Percentiles rank a stretch among this genome's conserved stretches.
phyloP scores from a whole-genome alignment of 2,888 invertebrate genomes.

The Merodon equestris region DNA sequence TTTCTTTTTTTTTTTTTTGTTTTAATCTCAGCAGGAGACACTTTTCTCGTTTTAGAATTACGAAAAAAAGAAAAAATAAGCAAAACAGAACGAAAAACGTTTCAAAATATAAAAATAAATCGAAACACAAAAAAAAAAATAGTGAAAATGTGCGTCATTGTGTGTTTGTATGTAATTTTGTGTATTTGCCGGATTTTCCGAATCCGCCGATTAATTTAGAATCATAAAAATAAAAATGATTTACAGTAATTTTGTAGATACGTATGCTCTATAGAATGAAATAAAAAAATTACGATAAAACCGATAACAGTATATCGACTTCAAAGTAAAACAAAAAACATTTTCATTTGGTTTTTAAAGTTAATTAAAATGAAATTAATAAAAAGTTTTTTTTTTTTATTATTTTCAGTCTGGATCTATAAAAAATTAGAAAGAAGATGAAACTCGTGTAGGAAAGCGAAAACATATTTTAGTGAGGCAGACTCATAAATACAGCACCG shows the following conservation, averaged over 20 bases:
- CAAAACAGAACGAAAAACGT: slow-evolving; percentile 13
- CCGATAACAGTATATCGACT: not conserved
- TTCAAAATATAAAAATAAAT: too few species aligned
- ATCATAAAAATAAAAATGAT: slow-evolving; percentile 23
- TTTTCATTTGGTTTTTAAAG: not conserved
- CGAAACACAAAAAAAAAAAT: too few species aligned
- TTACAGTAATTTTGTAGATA: too few species aligned
- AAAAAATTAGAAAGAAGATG: not conserved
- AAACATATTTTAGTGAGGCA: not conserved
- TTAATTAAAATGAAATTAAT: not conserved
- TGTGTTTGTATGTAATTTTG: slow-evolving; percentile 5
- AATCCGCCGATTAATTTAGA: slow-evolving; percentile 59
- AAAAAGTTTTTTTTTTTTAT: not conserved
- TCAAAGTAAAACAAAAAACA: not conserved
- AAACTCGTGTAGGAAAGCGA: not conserved
- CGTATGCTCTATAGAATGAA: too few species aligned
- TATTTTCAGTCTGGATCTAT: slow-evolving; percentile 9
- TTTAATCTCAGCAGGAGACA: slow-evolving; percentile 64
- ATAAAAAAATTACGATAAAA: not conserved
- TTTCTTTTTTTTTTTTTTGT: not conserved
- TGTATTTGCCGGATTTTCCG: slow-evolving; percentile 55
- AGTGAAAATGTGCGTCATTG: slow-evolving; percentile 56
- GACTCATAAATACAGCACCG: slow-evolving; percentile 15
- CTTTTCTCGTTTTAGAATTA: slow-evolving; percentile 50
- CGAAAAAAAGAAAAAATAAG: slow-evolving; percentile 28